phyloP scores from a whole-genome alignment of 2,888 invertebrate species.

The Pyrrhia umbra region DNA sequence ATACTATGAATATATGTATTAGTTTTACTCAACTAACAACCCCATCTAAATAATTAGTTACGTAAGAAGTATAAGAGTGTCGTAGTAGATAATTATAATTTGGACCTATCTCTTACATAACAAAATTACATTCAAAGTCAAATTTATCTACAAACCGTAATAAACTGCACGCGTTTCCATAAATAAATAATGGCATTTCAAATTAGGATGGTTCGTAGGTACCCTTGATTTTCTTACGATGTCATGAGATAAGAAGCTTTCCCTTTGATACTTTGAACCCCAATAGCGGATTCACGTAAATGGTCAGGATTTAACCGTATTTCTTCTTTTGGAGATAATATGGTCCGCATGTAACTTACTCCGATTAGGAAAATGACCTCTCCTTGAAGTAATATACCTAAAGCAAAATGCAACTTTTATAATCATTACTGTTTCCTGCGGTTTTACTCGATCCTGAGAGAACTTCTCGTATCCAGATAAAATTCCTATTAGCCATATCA shows the following conservation, averaged over 20 bases:
- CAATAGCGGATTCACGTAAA: slow-evolving; percentile 54
- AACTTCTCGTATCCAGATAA: too few species aligned
- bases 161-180: background rate
- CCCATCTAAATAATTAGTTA: too few species aligned
- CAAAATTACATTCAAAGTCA: background rate
- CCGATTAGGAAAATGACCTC: slow-evolving; percentile 35
- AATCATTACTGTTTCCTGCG: too few species aligned
- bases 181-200: slow-evolving; percentile 45
- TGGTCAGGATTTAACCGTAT: slow-evolving; percentile 50
- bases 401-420: background rate
- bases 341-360: slow-evolving; percentile 32
- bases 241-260: slow-evolving; percentile 60
- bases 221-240: slow-evolving; percentile 48
- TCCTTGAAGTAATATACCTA: background rate
- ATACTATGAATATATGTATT: too few species aligned
- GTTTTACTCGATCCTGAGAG: too few species aligned
- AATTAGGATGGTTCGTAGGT: slow-evolving; percentile 37
- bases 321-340: slow-evolving; percentile 49
- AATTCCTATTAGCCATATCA: too few species aligned
- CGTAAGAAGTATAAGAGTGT: too few species aligned
- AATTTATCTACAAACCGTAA: slow-evolving; percentile 5
- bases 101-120: too few species aligned
- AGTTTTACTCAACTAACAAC: too few species aligned
- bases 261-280: slow-evolving; percentile 59
- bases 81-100: too few species aligned